These are phyloP conservation scores for Enteromius argenteus DNA, from an alignment of 2,797 vertebrate genomes.

Conservation along the genomic window DNA sequence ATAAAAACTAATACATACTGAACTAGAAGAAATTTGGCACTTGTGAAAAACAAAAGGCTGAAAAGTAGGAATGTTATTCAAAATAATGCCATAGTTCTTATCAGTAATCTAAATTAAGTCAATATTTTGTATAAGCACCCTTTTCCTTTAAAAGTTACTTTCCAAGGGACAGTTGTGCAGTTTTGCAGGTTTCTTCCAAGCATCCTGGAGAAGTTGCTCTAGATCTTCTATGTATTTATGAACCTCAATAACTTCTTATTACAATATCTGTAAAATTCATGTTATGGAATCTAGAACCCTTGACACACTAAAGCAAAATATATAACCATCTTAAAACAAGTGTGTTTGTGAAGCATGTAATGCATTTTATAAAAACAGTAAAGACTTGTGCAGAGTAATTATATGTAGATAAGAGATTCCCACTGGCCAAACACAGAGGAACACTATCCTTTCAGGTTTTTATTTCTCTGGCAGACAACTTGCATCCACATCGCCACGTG, in stretches of 20 bases:
- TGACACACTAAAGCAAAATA: neutral
- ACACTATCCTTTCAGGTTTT: neutral
- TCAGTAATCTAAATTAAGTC: neutral
- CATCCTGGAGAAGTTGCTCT: neutral
- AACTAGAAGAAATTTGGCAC: neutral
- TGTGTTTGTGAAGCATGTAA: neutral
- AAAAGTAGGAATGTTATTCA: neutral
- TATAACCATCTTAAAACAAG: neutral
- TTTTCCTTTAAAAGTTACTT: neutral
- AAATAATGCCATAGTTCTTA: neutral
- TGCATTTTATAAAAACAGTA: neutral
- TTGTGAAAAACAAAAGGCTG: slow-evolving; percentile 3
- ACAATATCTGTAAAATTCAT: neutral
- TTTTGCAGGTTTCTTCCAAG: neutral
- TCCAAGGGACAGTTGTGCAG: neutral
- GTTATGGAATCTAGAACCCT: neutral
- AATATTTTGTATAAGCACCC: neutral
- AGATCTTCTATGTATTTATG: neutral
- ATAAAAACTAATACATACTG: neutral
- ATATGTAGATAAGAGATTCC: slow-evolving; percentile 2
- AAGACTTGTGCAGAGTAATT: neutral
- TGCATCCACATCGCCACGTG: neutral
- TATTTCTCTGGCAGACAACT: slow-evolving; percentile 24
- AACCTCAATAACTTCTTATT: neutral
- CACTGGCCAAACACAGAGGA: neutral